These are phyloP conservation scores for Phoxinus dragarum DNA, from an alignment of 2,797 vertebrate genomes.

Conservation along the genomic window DNA sequence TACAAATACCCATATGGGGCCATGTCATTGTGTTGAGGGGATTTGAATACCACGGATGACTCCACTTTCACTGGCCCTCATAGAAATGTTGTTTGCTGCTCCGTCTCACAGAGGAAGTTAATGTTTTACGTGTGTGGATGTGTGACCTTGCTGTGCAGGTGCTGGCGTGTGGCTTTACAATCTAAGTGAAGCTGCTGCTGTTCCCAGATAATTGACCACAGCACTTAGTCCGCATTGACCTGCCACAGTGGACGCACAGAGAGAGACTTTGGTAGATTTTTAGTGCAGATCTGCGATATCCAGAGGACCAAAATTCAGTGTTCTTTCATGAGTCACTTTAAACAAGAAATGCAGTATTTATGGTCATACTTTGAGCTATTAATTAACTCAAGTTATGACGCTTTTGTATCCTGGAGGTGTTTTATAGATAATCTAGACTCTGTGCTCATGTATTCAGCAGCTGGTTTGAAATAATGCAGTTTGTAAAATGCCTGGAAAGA, in stretches of 20 bases:
- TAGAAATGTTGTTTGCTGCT: slow-evolving; percentile 40
- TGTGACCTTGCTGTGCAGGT: slow-evolving; percentile 58
- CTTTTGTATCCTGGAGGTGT: slow-evolving; percentile 13
- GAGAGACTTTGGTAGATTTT: not conserved
- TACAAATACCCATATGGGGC: slow-evolving; percentile 49
- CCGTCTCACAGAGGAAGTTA: slow-evolving; percentile 47
- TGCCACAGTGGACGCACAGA: not conserved
- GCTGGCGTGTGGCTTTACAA: slow-evolving; percentile 41
- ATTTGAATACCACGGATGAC: slow-evolving; percentile 24
- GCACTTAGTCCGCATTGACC: slow-evolving; percentile 6
- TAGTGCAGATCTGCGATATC: not conserved
- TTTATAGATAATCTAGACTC: not conserved
- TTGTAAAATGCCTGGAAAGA: not conserved
- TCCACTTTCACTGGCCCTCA: slow-evolving; percentile 24
- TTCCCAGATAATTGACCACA: slow-evolving; percentile 42
- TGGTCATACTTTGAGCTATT: slow-evolving; percentile 32
- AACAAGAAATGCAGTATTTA: not conserved
- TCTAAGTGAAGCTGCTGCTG: slow-evolving; percentile 29
- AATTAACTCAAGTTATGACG: not conserved
- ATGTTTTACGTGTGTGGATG: slow-evolving; percentile 59
- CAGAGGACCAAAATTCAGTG: not conserved
- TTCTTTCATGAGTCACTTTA: slow-evolving; percentile 23
- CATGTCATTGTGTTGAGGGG: slow-evolving; percentile 43
- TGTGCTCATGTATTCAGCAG: slow-evolving; percentile 2
- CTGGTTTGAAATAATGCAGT: not conserved